Percentiles rank a stretch among this genome's conserved stretches.
Evolutionary conservation across 2,888 invertebrate genomes (phyloP).

Genomic region (Anagyrus pseudococci): DNA sequence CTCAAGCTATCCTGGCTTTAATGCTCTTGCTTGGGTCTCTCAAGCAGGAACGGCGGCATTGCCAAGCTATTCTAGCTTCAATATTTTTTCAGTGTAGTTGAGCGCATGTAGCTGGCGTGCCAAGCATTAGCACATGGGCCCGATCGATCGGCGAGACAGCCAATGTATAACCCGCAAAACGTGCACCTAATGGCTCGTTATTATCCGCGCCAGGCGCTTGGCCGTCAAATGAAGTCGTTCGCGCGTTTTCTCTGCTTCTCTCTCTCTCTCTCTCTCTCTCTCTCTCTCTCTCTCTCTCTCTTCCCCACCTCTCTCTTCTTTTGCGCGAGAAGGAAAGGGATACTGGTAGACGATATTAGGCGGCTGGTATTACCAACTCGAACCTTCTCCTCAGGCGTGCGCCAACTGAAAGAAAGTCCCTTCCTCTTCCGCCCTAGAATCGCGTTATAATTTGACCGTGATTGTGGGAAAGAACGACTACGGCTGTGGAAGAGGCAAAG

Average conservation of each 20-base stretch:
- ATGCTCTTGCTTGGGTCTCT: no score
- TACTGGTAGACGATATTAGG: not conserved
- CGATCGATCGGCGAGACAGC: constrained; percentile 45
- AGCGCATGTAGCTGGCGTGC: no score
- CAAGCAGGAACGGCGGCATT: no score
- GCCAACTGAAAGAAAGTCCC: not conserved
- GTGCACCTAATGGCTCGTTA: constrained; percentile 52
- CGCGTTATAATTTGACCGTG: constrained; percentile 8
- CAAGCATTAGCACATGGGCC: no score
- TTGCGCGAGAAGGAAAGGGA: not conserved
- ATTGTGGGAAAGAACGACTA: not conserved
- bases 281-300: constrained; percentile 12
- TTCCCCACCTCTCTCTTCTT: not conserved
- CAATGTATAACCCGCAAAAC: constrained; percentile 45
- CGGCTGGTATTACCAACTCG: no score
- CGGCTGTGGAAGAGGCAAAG: not conserved
- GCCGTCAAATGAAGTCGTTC: constrained; percentile 52
- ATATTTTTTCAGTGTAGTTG: no score
- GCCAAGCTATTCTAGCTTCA: no score
- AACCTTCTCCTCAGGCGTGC: no score
- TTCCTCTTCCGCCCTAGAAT: not conserved
- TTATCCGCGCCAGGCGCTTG: constrained; percentile 43
- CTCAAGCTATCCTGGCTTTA: no score
- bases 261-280: constrained; percentile 7
- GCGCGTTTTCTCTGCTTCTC: constrained; percentile 1